Evolutionary conservation across 2,113 vertebrate genomes (phyloP).

Genomic region (Oreochromis niloticus): DNA sequence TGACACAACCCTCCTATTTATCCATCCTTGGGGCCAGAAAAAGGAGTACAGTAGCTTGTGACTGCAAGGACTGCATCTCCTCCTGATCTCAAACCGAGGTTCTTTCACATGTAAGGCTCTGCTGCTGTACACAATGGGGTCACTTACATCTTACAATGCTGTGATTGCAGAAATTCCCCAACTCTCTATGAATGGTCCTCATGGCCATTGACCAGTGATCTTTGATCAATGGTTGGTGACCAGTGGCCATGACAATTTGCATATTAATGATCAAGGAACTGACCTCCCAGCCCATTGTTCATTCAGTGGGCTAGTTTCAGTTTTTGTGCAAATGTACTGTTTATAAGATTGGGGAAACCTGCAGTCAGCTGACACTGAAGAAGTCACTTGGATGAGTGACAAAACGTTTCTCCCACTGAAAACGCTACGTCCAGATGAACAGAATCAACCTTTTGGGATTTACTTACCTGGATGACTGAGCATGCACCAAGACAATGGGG

Average conservation of each 20-base stretch:
- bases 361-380: background rate
- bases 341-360: too few relatives aligned
- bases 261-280: background rate
- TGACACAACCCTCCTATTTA: background rate
- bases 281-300: too few relatives aligned
- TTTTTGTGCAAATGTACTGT: too few relatives aligned
- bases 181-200: background rate
- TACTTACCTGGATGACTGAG: background rate
- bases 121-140: background rate
- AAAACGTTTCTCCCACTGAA: background rate
- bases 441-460: background rate
- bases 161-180: background rate
- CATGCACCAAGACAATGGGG: background rate
- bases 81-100: background rate
- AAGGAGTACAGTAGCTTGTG: background rate
- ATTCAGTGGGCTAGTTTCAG: too few relatives aligned
- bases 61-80: background rate
- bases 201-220: background rate
- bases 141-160: background rate
- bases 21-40: background rate
- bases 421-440: background rate
- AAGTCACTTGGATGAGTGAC: background rate
- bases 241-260: background rate
- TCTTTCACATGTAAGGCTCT: background rate
- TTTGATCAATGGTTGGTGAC: background rate